Conservation (phyloP, 2,113 vertebrate genomes). For the Nothocercus nigrocapillus region DNA sequence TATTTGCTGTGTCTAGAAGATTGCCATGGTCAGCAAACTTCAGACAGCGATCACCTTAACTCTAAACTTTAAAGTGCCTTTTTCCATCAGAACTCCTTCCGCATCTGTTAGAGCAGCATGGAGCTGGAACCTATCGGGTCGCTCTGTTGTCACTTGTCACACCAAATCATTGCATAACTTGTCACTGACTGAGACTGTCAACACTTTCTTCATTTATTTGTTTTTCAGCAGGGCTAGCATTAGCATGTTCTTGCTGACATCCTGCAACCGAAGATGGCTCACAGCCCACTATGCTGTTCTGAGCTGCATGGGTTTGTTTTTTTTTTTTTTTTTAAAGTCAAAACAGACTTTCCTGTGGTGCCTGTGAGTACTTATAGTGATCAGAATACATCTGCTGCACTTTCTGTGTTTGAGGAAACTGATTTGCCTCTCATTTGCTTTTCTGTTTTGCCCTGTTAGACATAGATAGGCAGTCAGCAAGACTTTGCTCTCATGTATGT, state of each 20-base stretch:
- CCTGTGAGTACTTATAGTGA: background rate
- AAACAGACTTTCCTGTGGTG: background rate
- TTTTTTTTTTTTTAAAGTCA: background rate
- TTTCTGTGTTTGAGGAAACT: background rate
- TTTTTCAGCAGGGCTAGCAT: background rate
- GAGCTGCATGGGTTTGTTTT: background rate
- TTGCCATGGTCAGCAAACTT: background rate
- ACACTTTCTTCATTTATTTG: background rate
- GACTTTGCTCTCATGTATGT: background rate
- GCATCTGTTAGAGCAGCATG: background rate
- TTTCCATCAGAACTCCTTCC: background rate
- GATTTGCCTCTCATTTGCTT: background rate
- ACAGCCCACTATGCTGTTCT: background rate
- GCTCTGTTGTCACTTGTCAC: constrained; percentile 26
- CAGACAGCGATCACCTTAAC: background rate
- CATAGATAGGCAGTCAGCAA: background rate
- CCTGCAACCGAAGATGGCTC: background rate
- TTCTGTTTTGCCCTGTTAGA: background rate
- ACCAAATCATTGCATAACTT: constrained; percentile 43
- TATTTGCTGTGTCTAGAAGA: background rate
- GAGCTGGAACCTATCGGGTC: background rate
- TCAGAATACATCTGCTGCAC: background rate
- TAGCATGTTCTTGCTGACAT: constrained; percentile 21
- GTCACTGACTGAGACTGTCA: background rate
- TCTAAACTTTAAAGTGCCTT: background rate